These are phyloP conservation scores for Archilochus colubris DNA, from an alignment of 2,113 vertebrate genomes.

Conservation along the genomic window DNA sequence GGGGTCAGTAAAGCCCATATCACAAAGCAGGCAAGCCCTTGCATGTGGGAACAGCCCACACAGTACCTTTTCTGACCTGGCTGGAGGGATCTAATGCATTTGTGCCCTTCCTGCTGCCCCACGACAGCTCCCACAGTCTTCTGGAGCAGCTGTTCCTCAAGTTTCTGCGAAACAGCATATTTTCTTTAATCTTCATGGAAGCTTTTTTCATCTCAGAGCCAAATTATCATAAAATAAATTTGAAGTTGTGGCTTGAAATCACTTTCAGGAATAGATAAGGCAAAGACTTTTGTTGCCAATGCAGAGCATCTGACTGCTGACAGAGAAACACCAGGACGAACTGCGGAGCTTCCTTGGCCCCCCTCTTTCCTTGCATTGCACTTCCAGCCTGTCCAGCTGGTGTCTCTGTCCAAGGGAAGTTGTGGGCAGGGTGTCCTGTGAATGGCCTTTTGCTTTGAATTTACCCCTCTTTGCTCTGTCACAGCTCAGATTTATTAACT, in stretches of 20 bases:
- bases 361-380: not conserved
- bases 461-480: constrained; percentile 11
- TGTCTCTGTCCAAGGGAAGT: not conserved
- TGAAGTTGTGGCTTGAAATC: not conserved
- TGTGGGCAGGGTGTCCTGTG: not conserved
- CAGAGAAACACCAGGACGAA: not conserved
- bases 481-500: constrained; percentile 25
- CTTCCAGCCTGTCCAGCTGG: not conserved
- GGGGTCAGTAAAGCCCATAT: not conserved
- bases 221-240: not conserved
- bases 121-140: not conserved
- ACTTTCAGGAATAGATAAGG: not conserved
- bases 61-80: not conserved
- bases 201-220: not conserved
- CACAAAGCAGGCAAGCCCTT: not conserved
- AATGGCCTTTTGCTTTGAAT: constrained; percentile 16
- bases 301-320: not conserved
- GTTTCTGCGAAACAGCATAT: not conserved
- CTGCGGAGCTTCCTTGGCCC: not conserved
- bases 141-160: not conserved
- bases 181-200: not conserved
- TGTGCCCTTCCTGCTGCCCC: not conserved
- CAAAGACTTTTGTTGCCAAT: not conserved
- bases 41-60: rapidly evolving
- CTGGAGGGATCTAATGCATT: not conserved